Base-by-base conservation (phyloP, 2,113 vertebrate genomes). In the Chaetura pelagica region DNA sequence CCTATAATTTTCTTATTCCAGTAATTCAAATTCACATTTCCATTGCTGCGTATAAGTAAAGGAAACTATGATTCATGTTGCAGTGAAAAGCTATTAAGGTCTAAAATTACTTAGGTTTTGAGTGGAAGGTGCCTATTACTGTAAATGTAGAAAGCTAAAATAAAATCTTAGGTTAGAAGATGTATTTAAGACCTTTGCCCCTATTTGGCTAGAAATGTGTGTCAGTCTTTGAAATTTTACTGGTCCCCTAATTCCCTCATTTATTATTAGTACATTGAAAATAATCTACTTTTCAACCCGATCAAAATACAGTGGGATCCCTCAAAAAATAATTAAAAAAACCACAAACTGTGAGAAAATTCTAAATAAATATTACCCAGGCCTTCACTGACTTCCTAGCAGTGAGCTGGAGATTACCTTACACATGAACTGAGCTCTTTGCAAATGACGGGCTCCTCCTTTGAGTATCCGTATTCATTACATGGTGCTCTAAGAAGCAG, bases 1-100 rank as follows among this genome's bases (percentile, higher is more conserved):
- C 80, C 96, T 97, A 63, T 96, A 94, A 96, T 97, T 97, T 97
- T 96, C 92, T 96, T 90, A 97, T 96, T 97, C 74, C 92, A 74
- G 73, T 89, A 94, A 96, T 97, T 97, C 95, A 58, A 72, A 96
- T 94, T 97, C 90, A 87, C 32, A 93, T 69, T 97, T 96, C 85
- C 51, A 87, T 90, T 83, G 95, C 77, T 79, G 75, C n/a, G 52
- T 46, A 92, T 95, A 51, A 87, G 80, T 87, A 97, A 94, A 92
- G 26, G 55, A 75, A 96, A 69, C 52, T 72, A 74, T 93, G 82
- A 95, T 87, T 94, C 79, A 86, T 91, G 55, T 74, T 87, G 30
- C 73, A 90, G 67, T 81, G 82, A 42, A 93, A 82, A 93, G 22
- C 69, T 91, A 73, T 91, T 93, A 95, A 96, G 82, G n/a, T 15